Evolutionary conservation across 2,888 invertebrate species (phyloP), one percentile per base, ranked within the genome.

Genomic region (Tridacna gigas): DNA sequence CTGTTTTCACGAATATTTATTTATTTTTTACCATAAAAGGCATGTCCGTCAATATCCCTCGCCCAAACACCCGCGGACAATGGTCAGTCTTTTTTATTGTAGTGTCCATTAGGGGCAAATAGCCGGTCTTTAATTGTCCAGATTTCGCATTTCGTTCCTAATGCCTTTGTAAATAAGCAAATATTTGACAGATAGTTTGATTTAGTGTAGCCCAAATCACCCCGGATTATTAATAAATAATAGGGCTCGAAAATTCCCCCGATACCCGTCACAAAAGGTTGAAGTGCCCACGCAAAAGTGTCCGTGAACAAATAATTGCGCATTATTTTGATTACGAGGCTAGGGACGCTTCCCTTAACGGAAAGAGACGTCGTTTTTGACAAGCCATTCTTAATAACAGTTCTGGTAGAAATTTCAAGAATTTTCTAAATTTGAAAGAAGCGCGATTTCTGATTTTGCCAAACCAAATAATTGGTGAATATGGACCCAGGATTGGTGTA

Each of bases 161-260:
- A 75, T 75, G 75, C 75, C 13, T 63, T 47, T 63, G 63, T 63
- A 26, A 75, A 75, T 47, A 75, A 61, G 63, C 75, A 75, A 75
- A 75, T 75, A 75, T 75, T 75, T 75, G 75, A 63, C 61, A 37
- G 37, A 63, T 22, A 45, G 45, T 75, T 45, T 25, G 61, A 51
- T 71, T 51, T 71, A 71, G 71, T 51, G 71, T 48, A 67, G 71
- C 48, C 51, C 25, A 71, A 71, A 71, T n/a, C 45, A 22, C 71
- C 69, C 48, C 51, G 51, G 71, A 51, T 71, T 51, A 48, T 71
- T 9, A 11, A 11, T 56, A 15, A 56, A 56, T 56, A 56, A 56
- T 56, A 3, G 20, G 25, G 20, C n/a, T 13, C 12, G 12, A 25
- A 63, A 63, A 63, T 9, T 63, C 7, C 63, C 63, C 13, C 13